Evolutionary conservation across 2,888 invertebrate species (phyloP).

Genomic region (Morpho deidamia): DNA sequence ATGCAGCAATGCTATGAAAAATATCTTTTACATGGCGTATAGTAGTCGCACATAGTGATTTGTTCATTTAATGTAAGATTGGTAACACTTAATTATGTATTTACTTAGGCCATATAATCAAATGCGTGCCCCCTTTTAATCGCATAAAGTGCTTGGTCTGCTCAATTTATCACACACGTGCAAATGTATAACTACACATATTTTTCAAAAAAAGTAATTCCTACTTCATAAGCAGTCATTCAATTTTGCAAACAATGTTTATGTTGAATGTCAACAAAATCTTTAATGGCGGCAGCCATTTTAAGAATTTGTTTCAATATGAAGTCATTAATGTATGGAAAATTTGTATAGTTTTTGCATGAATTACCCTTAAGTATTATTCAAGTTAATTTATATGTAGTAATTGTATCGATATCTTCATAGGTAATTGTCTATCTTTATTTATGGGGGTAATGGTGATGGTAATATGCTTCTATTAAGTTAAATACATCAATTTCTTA

Average conservation of each 20-base stretch:
- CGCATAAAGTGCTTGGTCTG: constrained; percentile 65
- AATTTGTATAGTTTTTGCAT: constrained; percentile 24
- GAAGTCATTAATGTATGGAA: constrained; percentile 14
- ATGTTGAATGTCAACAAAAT: constrained; percentile 9
- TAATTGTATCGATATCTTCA: too few relatives aligned
- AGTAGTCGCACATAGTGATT: constrained; percentile 79
- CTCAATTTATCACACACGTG: constrained; percentile 54
- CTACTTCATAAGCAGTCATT: constrained; percentile 14
- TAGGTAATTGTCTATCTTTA: background rate
- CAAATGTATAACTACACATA: constrained; percentile 49
- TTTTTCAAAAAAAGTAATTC: constrained; percentile 26
- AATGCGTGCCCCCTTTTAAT: constrained; percentile 64
- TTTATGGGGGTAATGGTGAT: background rate
- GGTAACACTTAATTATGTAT: constrained; percentile 72
- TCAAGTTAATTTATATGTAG: background rate
- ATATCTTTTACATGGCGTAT: constrained; percentile 74
- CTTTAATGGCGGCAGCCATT: constrained; percentile 44
- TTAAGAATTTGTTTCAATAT: constrained; percentile 5
- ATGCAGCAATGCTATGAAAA: constrained; percentile 79
- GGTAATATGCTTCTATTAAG: background rate
- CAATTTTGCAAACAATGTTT: constrained; percentile 6
- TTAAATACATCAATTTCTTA: background rate
- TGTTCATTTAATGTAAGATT: constrained; percentile 78
- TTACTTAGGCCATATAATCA: constrained; percentile 62
- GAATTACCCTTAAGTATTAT: constrained; percentile 10